phyloP scores from a whole-genome alignment of 2,797 vertebrate species.

The Antrozous pallidus region DNA sequence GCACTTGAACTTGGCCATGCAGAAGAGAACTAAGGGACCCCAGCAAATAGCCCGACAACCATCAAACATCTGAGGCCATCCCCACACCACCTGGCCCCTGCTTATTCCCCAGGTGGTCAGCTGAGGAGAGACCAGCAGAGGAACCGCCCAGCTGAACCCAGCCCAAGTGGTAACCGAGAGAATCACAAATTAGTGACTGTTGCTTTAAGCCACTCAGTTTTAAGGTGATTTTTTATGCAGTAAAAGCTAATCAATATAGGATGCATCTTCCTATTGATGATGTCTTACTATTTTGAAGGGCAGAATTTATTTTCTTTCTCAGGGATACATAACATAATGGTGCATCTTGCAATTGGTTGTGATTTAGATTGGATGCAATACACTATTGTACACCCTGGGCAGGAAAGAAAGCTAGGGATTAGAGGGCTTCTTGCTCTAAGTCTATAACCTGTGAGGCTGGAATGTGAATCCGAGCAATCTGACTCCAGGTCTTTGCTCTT shows the following conservation, averaged over 20 bases:
- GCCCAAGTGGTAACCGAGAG: not conserved
- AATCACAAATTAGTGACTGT: not conserved
- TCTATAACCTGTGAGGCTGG: not conserved
- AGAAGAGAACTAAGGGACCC: not conserved
- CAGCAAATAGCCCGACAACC: not conserved
- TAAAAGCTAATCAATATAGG: not conserved
- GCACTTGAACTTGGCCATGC: not conserved
- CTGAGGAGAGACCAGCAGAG: not conserved
- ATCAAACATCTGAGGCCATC: not conserved
- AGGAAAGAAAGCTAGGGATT: not conserved
- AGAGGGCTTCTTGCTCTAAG: not conserved
- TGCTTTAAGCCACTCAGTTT: not conserved
- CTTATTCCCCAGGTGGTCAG: not conserved
- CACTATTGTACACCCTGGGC: not conserved
- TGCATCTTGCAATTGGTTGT: not conserved
- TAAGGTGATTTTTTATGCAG: not conserved
- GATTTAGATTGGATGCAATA: not conserved
- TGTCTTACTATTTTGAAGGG: not conserved
- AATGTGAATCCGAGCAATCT: not conserved
- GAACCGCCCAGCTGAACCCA: not conserved
- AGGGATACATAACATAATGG: not conserved
- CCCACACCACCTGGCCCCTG: not conserved
- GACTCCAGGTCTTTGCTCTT: not conserved
- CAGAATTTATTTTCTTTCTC: not conserved
- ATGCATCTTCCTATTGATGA: not conserved